phyloP scores from a whole-genome alignment of 1,140 invertebrate species.

The Colletes latitarsis region DNA sequence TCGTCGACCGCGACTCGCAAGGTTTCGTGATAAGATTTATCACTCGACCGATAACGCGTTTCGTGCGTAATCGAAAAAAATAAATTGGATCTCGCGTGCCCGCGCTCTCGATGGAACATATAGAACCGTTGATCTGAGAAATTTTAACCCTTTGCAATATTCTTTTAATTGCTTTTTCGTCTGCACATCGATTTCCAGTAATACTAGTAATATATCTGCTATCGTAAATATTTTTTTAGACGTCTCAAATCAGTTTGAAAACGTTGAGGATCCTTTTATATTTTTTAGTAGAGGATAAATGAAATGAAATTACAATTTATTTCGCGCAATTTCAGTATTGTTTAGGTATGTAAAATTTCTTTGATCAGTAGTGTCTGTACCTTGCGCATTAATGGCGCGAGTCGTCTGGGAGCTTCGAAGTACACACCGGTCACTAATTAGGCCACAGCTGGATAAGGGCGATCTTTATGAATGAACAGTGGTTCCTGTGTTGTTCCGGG shows the following conservation, averaged over 20 bases:
- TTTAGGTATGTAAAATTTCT: too few species aligned
- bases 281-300: too few species aligned
- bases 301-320: too few species aligned
- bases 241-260: too few species aligned
- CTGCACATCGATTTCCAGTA: too few species aligned
- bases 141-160: too few species aligned
- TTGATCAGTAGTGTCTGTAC: background rate
- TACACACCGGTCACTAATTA: conserved; percentile 58
- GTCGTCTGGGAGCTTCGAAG: conserved; percentile 21
- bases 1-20: conserved; percentile 2
- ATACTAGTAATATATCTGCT: too few species aligned
- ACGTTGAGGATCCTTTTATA: too few species aligned
- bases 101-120: background rate
- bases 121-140: too few species aligned
- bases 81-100: conserved; percentile 59
- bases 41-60: conserved; percentile 39
- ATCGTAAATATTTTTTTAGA: too few species aligned
- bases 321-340: too few species aligned
- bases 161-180: too few species aligned
- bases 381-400: conserved; percentile 56
- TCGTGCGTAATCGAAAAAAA: background rate
- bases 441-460: conserved; percentile 65
- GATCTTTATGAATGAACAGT: conserved; percentile 53
- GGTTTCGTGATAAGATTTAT: conserved; percentile 41
- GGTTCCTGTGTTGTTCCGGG: conserved; percentile 29